Base-by-base conservation (phyloP, 2,797 vertebrate species). In the Hirundo rustica region DNA sequence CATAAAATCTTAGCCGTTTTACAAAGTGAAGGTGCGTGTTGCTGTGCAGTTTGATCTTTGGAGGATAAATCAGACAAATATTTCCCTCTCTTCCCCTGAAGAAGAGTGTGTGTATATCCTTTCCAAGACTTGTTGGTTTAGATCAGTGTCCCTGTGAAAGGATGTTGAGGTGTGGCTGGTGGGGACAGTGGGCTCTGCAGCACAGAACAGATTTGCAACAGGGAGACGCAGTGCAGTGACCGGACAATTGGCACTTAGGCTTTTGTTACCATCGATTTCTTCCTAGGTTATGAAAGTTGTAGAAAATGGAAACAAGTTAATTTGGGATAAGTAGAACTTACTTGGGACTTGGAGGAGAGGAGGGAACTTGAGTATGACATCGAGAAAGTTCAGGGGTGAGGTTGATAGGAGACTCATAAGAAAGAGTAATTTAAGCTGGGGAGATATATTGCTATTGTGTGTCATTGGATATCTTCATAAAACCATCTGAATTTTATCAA, bases 211-310 rank as follows among this genome's bases (percentile, higher is more conserved):
- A 38, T 38, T 38, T 38, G 38, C 50, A 54, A 1, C 27, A 65
- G 23, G 12, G n/a, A 36, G 17, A 13, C 30, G 3, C 14, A 32
- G 27, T 36, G 12, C 18, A 42, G 7, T 19, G n/a, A 19, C 23
- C 16, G 45, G 9, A 15, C 48, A 17, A 1, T 14, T n/a, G 16
- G 4, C 13, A 32, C 2, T 3, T 42, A 5, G 11, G 14, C 3
- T 86, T 81, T 32, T 68, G 40, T 34, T 61, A 18, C 30, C 6
- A 7, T 68, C 48, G 16, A 21, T 81, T 40, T 68, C 9, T 68
- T 61, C 32, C 20, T 67, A 2, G 22, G 6, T 34, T 72, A 20
- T 38, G 11, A 16, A 47, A 68, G 19, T 42, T 64, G 10, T 88
- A 26, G 45, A 55, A 48, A 70, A 48, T 13, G 4, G 50, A 62